Conservation (phyloP, 1,140 invertebrate species). For the Drusus annulatus region DNA sequence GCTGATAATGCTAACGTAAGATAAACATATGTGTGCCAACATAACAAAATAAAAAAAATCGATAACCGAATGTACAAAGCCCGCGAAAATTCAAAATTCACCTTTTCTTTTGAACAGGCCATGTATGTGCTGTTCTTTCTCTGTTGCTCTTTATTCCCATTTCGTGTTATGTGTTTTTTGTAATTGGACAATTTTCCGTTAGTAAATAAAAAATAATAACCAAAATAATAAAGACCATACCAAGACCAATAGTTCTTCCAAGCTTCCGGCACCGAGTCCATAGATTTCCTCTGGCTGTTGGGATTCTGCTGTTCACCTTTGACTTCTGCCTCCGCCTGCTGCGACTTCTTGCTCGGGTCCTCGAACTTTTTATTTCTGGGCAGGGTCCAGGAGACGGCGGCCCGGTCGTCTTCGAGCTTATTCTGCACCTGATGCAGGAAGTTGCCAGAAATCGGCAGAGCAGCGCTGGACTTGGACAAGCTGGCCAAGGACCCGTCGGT, state of each 20-base stretch:
- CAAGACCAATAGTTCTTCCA: slow-evolving; percentile 70
- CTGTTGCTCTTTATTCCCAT: too few relatives aligned
- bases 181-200: too few relatives aligned
- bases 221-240: slow-evolving; percentile 61
- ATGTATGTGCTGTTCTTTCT: too few relatives aligned
- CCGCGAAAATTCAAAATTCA: too few relatives aligned
- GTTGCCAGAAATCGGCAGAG: slow-evolving; percentile 24
- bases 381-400: slow-evolving; percentile 7
- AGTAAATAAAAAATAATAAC: too few relatives aligned
- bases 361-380: slow-evolving; percentile 25
- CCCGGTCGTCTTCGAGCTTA: not conserved
- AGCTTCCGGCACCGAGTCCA: slow-evolving; percentile 48
- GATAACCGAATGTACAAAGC: too few relatives aligned
- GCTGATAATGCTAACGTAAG: too few relatives aligned
- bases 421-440: slow-evolving; percentile 39
- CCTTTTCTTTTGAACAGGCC: too few relatives aligned
- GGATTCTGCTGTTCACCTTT: not conserved
- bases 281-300: slow-evolving; percentile 16
- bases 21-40: too few relatives aligned
- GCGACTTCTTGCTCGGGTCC: not conserved
- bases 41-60: too few relatives aligned
- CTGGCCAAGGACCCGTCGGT: not conserved
- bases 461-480: slow-evolving; percentile 7
- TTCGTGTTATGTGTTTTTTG: too few relatives aligned
- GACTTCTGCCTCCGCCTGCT: not conserved